Evolutionary conservation across 2,888 invertebrate species (phyloP), one percentile per base, ranked within the genome.

Genomic region (Zhuqinia jingwanae): DNA sequence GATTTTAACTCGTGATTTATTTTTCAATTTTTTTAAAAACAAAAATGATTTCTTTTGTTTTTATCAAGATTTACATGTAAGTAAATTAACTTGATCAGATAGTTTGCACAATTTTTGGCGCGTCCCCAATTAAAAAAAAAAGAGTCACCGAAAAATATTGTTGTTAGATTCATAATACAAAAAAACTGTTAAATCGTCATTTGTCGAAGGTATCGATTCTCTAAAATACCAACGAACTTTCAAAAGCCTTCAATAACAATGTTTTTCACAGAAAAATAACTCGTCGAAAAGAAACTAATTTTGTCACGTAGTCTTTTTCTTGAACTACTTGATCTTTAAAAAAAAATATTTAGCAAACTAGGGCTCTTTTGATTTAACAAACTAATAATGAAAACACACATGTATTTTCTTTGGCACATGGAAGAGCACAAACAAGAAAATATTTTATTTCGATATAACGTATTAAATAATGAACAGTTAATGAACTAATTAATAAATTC

Each of bases 1-100:
- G 90, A 90, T 77, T 87, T 90, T 70, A 86, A 87, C 53, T 89
- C 87, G 80, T 89, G 88, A 90, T 88, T 65, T 56, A 60, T 79
- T 79, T 68, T 36, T 53, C 42, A 25, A 30, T 11, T 30, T n/a
- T 42, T 36, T 30, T 53, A 56, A 20, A 25, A 17, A 36, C 36
- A 36, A 36, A 8, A 8, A 36, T 8, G 36, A 3, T 36, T 36
- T 36, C 3, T 36, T 36, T 36, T 36, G 8, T 36, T 36, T 36
- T 36, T 8, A 3, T 36, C 36, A 3, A 36, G 8, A 36, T 36
- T 36, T 6, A 36, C 8, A 3, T 6, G 8, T 36, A 36, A 36
- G 8, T 6, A 36, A 36, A 36, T 36, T 36, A 30, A 75, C n/a
- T 30, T 25, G n/a, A 25, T 45, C 22, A 45, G 25, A 70, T 13